phyloP scores from a whole-genome alignment of 2,888 invertebrate genomes.

The Lithophane ornitopus region DNA sequence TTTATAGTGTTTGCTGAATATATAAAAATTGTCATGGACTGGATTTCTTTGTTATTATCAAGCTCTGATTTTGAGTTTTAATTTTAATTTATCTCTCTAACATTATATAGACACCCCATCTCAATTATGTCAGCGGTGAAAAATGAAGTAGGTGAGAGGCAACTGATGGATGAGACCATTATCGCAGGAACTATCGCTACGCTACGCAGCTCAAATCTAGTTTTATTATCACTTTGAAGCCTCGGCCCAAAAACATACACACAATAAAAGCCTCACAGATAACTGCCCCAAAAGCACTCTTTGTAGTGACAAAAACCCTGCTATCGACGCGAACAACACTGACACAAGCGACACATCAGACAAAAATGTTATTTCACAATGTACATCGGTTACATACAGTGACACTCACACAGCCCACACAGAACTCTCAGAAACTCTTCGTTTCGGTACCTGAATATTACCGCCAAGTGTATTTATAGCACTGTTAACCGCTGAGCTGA shows the following conservation, averaged over 20 bases:
- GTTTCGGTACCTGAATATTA: conserved; percentile 82
- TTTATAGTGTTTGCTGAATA: not conserved
- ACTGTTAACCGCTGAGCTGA: conserved; percentile 82
- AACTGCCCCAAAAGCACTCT: conserved; percentile 2
- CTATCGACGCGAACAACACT: conserved; percentile 5
- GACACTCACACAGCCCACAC: conserved; percentile 27
- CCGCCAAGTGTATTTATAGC: conserved; percentile 84
- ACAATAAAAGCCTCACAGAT: not conserved
- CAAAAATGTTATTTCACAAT: conserved; percentile 40
- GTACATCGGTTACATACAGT: conserved; percentile 21
- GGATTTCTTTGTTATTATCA: not conserved
- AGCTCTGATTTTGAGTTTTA: not conserved
- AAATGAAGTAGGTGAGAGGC: not conserved
- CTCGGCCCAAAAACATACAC: not conserved
- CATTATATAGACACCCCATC: not conserved
- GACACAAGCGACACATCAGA: conserved; percentile 44
- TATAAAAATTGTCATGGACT: not conserved
- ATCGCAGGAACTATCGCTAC: not conserved
- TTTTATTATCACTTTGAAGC: not conserved
- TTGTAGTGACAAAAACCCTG: not conserved
- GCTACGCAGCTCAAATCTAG: not conserved
- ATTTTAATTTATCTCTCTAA: not conserved
- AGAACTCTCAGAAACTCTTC: conserved; percentile 7
- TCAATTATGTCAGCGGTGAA: not conserved
- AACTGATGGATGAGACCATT: not conserved